Evolutionary conservation across 2,888 invertebrate species (phyloP).

Genomic region (Octonoba sinensis): DNA sequence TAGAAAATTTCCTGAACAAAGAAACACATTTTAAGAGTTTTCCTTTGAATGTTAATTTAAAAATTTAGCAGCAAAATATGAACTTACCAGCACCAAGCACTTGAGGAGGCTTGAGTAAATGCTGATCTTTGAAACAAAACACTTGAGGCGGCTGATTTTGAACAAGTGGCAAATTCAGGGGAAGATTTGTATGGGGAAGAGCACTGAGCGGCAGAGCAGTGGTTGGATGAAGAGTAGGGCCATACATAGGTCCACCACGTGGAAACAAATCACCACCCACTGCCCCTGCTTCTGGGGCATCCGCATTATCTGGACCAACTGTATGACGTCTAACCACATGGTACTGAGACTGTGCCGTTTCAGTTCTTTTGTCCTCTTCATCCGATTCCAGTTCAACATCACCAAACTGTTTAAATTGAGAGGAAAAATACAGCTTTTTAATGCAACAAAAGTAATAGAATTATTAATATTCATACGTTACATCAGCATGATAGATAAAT

Average conservation of each 20-base stretch:
- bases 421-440: no score
- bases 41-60: no score
- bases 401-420: conserved; percentile 72
- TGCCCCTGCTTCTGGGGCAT: conserved; percentile 69
- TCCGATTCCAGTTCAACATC: conserved; percentile 74
- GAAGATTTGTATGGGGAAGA: conserved; percentile 85
- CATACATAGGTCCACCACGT: conserved; percentile 40
- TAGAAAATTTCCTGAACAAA: no score
- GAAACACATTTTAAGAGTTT: no score
- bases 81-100: conserved; percentile 77
- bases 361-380: conserved; percentile 66
- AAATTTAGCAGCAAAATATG: conserved; percentile 4
- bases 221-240: conserved; percentile 48
- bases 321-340: conserved; percentile 86
- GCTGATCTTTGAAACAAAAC: conserved; percentile 92
- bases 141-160: conserved; percentile 87
- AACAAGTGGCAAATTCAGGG: conserved; percentile 85
- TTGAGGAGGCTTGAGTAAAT: conserved; percentile 91
- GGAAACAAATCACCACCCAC: conserved; percentile 57
- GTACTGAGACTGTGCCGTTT: conserved; percentile 72
- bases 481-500: neutral
- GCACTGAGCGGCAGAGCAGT: conserved; percentile 69
- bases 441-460: no score
- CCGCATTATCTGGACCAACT: conserved; percentile 91
- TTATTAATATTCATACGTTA: no score